Conservation (phyloP, 2,797 vertebrate species). For the Strix occidentalis region DNA sequence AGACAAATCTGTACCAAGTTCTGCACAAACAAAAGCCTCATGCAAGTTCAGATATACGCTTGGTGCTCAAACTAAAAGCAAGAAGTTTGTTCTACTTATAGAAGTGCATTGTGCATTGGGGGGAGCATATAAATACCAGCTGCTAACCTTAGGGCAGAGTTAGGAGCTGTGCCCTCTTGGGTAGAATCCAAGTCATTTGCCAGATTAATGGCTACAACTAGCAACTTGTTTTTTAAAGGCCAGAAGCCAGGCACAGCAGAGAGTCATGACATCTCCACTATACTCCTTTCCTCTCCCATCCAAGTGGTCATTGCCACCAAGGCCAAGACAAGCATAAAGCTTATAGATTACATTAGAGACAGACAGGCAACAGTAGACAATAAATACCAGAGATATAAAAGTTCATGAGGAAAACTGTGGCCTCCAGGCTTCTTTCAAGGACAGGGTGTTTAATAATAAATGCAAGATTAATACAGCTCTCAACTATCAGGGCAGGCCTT, state of each 20-base stretch:
- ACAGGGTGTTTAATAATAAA: slow-evolving; percentile 65
- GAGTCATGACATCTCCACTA: not conserved
- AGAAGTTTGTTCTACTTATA: accelerated
- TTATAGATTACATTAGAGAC: not conserved
- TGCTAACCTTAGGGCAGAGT: not conserved
- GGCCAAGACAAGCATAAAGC: not conserved
- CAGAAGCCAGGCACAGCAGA: not conserved
- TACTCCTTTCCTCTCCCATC: not conserved
- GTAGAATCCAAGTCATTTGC: not conserved
- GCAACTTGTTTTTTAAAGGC: not conserved
- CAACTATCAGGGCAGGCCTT: not conserved
- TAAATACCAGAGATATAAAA: slow-evolving; percentile 2
- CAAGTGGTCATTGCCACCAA: not conserved
- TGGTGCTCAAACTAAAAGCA: accelerated
- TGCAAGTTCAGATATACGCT: not conserved
- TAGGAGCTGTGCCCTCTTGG: not conserved
- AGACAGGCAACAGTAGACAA: not conserved
- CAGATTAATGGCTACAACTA: not conserved
- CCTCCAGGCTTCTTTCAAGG: slow-evolving; percentile 16
- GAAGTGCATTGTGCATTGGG: not conserved
- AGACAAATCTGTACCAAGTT: not conserved
- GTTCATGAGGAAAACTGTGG: not conserved
- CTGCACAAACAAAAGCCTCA: not conserved
- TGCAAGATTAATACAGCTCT: slow-evolving; percentile 3
- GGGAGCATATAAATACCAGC: not conserved